Percentiles rank a stretch among this genome's conserved stretches.
Evolutionary conservation across 2,888 invertebrate genomes (phyloP).

Genomic region (Oxycera nigricornis): DNA sequence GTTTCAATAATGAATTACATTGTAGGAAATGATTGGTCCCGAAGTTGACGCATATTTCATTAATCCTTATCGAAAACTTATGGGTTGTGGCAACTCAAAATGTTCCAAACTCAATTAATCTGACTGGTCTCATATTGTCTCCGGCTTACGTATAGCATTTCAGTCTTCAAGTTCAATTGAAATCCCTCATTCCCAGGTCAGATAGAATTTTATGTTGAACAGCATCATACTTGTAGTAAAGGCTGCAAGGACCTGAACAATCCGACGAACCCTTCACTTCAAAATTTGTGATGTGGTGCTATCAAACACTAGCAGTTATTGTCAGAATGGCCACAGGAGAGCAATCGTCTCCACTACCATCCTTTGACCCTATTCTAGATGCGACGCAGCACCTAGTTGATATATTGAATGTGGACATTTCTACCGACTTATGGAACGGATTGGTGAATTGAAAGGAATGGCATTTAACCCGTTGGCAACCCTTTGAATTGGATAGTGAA

Average conservation of each 20-base stretch:
- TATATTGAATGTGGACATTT: slow-evolving; percentile 8
- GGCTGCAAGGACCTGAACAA: neutral
- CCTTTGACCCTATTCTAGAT: neutral
- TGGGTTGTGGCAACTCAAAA: no score
- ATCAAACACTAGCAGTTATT: neutral
- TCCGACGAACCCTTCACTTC: neutral
- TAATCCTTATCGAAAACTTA: no score
- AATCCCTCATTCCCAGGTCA: no score
- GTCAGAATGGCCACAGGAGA: neutral
- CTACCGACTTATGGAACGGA: neutral
- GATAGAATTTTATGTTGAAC: neutral
- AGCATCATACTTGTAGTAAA: no score
- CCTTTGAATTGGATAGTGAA: neutral
- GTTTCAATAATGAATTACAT: no score
- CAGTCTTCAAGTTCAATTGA: no score
- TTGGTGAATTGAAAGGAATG: slow-evolving; percentile 3
- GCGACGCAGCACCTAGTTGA: neutral
- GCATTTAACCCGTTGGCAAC: no score
- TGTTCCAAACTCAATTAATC: no score
- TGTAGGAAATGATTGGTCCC: no score
- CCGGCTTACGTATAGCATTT: no score
- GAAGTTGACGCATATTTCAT: no score
- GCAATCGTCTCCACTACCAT: neutral
- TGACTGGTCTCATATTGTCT: no score
- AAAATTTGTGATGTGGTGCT: neutral